Base-by-base conservation (phyloP, 2,888 invertebrate species). In the Mycogona germanica region DNA sequence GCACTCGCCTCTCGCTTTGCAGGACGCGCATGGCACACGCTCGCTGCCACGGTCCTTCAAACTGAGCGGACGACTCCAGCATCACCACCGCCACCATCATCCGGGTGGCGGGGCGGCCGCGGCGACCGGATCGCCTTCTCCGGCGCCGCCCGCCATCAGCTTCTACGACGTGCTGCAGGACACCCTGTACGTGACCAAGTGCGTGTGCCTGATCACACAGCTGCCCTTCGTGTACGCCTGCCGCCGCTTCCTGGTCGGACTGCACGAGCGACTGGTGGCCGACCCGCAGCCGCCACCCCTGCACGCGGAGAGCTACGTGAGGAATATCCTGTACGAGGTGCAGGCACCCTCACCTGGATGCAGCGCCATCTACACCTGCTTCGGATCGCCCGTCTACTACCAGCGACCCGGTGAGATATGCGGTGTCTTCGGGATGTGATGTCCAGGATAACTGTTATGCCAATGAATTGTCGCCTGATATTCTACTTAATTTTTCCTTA, bases 291-390 rank as follows among this genome's bases (percentile, higher is more conserved):
- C 62, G 32, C 62, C 64, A 14, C 61, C 64, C 30, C 63, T 74
- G 45, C 68, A 89, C 62, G 76, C 95, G 54, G 96, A 96, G 73
- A 87, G 89, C 57, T 92, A 89, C 73, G 87, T 97, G 9, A 95
- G 91, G 72, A 95, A 95, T 73, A 76, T 96, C 60, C 76, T 97
- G 49, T 91, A 92, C 72, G 93, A 96, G 75, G 87, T 96, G 55
- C 85, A 84, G 65, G 77, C 92, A 62, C 96, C 96, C 40, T 77
- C 84, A 53, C 81, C 87, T 1, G 95, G 95, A 14, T 84, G 88
- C 68, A 89, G 91, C 58, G 76, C 95, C 64, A 74, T 70, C 64
- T 75, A 73, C 74, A 82, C 65, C 73, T 87, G 63, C 62, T 61
- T 67, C 55, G 65, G 65, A 32, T 63, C 65, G 42, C 61, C 59